Percentiles rank a stretch among this genome's conserved stretches.
Evolutionary conservation across 1,140 invertebrate genomes (phyloP).

Genomic region (Diorhabda carinulata): DNA sequence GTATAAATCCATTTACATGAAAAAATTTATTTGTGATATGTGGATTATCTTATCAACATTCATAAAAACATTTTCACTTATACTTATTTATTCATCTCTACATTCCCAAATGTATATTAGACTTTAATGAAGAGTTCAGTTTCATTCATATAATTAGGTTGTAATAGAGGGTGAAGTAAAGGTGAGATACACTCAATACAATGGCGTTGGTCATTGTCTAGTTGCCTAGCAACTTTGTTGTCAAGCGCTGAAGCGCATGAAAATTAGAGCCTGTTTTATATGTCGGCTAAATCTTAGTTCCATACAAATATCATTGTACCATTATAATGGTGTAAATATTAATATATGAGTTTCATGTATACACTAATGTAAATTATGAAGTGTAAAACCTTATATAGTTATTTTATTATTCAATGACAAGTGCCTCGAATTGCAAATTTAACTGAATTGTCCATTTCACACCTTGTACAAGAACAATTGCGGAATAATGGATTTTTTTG

Average conservation of each 20-base stretch:
- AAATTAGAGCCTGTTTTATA: conserved; percentile 22
- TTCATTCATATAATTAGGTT: conserved; percentile 10
- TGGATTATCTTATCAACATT: too few species aligned
- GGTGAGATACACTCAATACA: conserved; percentile 14
- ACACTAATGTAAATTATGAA: not conserved
- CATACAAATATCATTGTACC: conserved; percentile 25
- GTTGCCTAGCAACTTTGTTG: conserved; percentile 42
- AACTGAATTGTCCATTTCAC: not conserved
- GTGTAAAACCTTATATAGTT: not conserved
- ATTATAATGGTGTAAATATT: conserved; percentile 3
- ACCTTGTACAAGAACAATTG: not conserved
- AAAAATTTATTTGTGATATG: too few species aligned
- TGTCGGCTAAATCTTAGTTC: conserved; percentile 12
- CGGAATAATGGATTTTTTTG: conserved; percentile 14
- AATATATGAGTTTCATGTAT: not conserved
- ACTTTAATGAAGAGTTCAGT: conserved; percentile 17
- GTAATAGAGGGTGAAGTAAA: conserved; percentile 14
- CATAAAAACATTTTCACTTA: too few species aligned
- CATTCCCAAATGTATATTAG: conserved; percentile 5
- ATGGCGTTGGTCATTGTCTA: conserved; percentile 35
- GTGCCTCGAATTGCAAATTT: not conserved
- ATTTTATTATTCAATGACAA: not conserved
- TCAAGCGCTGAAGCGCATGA: conserved; percentile 38
- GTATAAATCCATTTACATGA: too few species aligned
- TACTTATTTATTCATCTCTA: too few species aligned